Evolutionary conservation across 2,113 vertebrate species (phyloP).

Genomic region (Chamaea fasciata): DNA sequence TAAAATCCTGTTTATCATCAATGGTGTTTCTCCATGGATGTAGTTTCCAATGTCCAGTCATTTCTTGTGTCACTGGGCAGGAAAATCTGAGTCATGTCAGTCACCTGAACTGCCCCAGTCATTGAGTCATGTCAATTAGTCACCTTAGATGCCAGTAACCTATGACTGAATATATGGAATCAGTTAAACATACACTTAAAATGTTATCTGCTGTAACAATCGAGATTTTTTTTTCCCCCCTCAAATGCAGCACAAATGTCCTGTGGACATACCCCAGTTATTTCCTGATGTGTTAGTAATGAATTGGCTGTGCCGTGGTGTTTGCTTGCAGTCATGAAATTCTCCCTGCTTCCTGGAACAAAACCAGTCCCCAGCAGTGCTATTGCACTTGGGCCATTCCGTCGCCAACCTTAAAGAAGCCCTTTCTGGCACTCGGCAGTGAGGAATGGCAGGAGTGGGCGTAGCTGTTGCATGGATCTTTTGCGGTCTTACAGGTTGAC

Average conservation of each 20-base stretch:
- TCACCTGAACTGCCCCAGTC: background rate
- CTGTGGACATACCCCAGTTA: background rate
- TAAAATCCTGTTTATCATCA: background rate
- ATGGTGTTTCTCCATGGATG: background rate
- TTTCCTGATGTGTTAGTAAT: background rate
- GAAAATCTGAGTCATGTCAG: background rate
- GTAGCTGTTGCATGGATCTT: background rate
- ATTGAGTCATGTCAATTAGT: background rate
- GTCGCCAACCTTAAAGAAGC: background rate
- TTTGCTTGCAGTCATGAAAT: background rate
- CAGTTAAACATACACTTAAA: background rate
- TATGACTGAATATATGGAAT: background rate
- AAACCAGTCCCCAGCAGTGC: background rate
- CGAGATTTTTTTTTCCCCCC: accelerated
- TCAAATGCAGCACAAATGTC: background rate
- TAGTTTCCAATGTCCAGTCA: background rate
- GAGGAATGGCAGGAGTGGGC: background rate
- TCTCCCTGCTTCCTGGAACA: background rate
- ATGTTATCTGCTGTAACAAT: background rate
- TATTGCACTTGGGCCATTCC: background rate
- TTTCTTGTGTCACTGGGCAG: background rate
- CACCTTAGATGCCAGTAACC: background rate
- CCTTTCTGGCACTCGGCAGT: background rate
- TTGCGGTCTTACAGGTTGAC: background rate
- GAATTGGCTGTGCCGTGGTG: background rate